Evolutionary conservation across 2,113 vertebrate species (phyloP), one percentile per base, ranked within the genome.

Genomic region (Grammomys surdaster): DNA sequence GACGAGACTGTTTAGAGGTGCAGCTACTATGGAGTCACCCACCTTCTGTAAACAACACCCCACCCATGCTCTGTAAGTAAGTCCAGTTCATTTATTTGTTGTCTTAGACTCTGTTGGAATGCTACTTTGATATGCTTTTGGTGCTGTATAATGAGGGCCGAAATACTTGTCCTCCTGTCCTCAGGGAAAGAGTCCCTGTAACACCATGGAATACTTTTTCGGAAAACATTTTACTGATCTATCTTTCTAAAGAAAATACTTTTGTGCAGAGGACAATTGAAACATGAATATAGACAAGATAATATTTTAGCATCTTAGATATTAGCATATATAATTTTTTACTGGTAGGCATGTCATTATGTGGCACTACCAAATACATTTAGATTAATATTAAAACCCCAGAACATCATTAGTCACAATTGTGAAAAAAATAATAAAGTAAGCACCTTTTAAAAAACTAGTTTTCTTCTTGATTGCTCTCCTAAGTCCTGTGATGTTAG

Each of bases 401-500:
- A 95, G 97, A 91, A n/a, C 67, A 89, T 46, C 93, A 89, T 4
- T 97, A 90, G 65, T 88, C 87, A 85, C 92, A 9, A 93, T 90
- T 96, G 85, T 65, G 67, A 89, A 91, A 94, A 97, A 96, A 96
- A 0, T 8, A 46, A 58, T 90, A 95, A 97, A 94, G 78, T 86
- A 78, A 96, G 92, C 14, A 1, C 0, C 82, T 97, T 97, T 0
- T 26, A 67, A 97, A 80, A 33, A 76, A 33, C 17, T n/a, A 63
- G 51, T 65, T 51, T 73, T 84, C 43, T 46, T 90, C 6, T 77
- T 85, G 6, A 54, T 82, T 1, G 4, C 76, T 93, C 90, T 36
- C 4, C 86, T 69, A 33, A 88, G 31, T 90, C 33, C 67, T 90
- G 12, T 93, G 43, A 77, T 90, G 81, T 48, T 96, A 93, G 51